Evolutionary conservation across 1,140 invertebrate genomes (phyloP), one percentile per base, ranked within the genome.

Genomic region (Drosophila melanica): DNA sequence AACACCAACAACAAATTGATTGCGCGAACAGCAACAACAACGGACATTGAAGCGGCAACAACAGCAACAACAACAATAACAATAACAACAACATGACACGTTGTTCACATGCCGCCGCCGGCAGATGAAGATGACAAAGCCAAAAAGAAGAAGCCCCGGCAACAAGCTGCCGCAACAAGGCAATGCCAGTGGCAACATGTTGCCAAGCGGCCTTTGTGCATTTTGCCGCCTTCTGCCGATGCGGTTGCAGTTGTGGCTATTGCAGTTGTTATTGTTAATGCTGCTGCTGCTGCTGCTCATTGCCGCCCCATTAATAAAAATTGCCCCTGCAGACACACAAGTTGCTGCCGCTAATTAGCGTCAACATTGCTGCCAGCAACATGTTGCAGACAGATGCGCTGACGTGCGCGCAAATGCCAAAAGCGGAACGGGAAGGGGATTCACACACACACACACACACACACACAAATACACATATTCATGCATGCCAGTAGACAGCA

Each of bases 1-100:
- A 87, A 87, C 82, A 87, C 82, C 82, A 87, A 87, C 82, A 87
- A 87, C 82, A 87, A 82, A 87, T 87, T 86, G 82, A 87, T 87
- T 87, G 82, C 82, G 82, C 82, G 84, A 87, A 87, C 77, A 85
- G 62, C 73, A 77, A 47, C 63, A 68, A 48, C 66, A 55, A 37
- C 63, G 23, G 4, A 27, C 23, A 27, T 0, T 4, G 23, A 6
- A 6, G 23, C 23, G 4, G 4, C 23, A 27, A 23, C 23, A 23
- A 4, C 68, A 63, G 53, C 63, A 58, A 20, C 65, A 79, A 50
- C 63, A 68, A 48, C 66, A 55, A 37, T 58, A 68, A 54, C 41
- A 62, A 75, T 67, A 76, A 63, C 60, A 66, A 75, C 79, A 86
- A 86, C 82, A 87, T 87, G 84, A 87, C 82, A 87, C 82, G 79